Evolutionary conservation across 2,113 vertebrate species (phyloP).

Genomic region (Chamaetylas fuelleborni): DNA sequence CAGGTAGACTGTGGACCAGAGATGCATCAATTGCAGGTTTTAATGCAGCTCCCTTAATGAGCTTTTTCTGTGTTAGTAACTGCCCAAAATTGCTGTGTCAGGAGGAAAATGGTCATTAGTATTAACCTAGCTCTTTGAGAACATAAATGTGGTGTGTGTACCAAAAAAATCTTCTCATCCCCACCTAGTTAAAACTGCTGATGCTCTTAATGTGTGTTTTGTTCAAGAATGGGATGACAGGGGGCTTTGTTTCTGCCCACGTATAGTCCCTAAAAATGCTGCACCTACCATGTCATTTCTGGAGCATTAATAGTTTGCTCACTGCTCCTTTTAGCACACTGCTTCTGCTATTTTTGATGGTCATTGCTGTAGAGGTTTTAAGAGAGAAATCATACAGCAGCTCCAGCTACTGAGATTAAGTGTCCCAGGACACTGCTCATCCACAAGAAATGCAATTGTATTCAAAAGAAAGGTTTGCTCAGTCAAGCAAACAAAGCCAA

Average conservation of each 20-base stretch:
- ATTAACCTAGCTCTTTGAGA: not conserved
- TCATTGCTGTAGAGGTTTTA: not conserved
- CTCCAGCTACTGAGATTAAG: not conserved
- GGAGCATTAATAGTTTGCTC: not conserved
- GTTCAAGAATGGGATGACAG: not conserved
- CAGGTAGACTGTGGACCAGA: not conserved
- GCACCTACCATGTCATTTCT: not conserved
- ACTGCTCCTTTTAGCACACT: not conserved
- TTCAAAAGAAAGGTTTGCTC: not conserved
- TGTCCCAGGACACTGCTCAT: not conserved
- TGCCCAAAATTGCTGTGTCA: not conserved
- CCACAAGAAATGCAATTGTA: not conserved
- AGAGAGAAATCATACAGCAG: not conserved
- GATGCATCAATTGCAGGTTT: not conserved
- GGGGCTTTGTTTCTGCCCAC: not conserved
- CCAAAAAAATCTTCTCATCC: not conserved
- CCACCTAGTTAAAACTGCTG: not conserved
- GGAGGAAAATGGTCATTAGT: not conserved
- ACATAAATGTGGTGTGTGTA: not conserved
- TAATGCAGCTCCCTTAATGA: not conserved
- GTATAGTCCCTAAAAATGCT: not conserved
- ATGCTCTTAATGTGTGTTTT: not conserved
- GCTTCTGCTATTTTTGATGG: not conserved
- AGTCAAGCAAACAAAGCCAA: not conserved
- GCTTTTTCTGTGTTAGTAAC: not conserved